These are phyloP conservation scores for Columba guinea DNA, from an alignment of 2,797 vertebrate species.

Conservation along the genomic window DNA sequence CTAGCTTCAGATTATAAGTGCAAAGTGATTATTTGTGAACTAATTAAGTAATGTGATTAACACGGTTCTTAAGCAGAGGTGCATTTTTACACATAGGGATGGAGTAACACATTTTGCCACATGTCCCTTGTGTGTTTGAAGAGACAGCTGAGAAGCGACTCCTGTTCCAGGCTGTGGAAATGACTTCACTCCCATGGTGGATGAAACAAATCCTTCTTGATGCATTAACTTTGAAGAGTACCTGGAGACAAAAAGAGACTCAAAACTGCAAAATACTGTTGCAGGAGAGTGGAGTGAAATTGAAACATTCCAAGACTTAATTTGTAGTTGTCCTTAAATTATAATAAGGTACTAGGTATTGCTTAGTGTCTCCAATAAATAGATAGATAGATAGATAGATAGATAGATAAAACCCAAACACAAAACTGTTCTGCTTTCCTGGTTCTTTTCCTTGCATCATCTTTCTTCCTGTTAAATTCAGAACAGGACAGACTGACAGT, in stretches of 20 bases:
- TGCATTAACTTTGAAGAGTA: neutral
- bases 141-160: neutral
- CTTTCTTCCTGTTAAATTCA: neutral
- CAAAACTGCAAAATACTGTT: neutral
- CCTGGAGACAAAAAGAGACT: neutral
- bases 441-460: neutral
- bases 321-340: neutral
- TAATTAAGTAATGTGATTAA: constrained; percentile 47
- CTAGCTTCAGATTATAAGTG: constrained; percentile 2
- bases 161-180: neutral
- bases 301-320: neutral
- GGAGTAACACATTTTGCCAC: neutral
- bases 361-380: neutral
- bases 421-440: neutral
- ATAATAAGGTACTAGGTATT: neutral
- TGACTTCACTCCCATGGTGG: neutral
- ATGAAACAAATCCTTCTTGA: neutral
- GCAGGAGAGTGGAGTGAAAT: neutral
- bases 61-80: constrained; percentile 7
- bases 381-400: neutral
- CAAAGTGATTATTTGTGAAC: constrained; percentile 41
- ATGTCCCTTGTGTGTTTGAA: neutral
- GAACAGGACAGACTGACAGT: neutral
- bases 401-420: neutral
- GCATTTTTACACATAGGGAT: neutral